Evolutionary conservation across 2,797 vertebrate species (phyloP), one percentile per base, ranked within the genome.

Genomic region (Pampus argenteus): DNA sequence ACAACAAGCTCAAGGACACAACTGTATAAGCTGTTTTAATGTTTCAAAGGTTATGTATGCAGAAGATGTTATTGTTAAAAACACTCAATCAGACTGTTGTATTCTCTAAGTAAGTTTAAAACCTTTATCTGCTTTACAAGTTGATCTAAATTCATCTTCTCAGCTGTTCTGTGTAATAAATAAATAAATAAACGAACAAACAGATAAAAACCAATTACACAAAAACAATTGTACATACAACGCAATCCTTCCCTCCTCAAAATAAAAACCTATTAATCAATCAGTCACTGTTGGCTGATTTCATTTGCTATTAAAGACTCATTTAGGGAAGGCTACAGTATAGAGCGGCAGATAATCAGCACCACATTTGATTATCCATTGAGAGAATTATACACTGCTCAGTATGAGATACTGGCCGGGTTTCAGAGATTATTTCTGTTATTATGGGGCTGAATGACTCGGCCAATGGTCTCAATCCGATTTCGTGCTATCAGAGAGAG

Each of bases 181-280:
- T 17, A n/a, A 67, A 23, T 40, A 74, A 81, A 2, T 17, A n/a
- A 67, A 23, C 36, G 72, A 81, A 61, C 50, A 71, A 82, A 17
- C 6, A 15, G 17, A 17, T 6, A 49, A 49, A 51, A 84, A 70
- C 20, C 66, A 82, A 79, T 82, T 81, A 81, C 6, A 14, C 25
- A 65, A 71, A 76, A 68, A 76, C 52, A 76, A 77, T 71, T 74
- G 56, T 23, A 55, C 8, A 4, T 45, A 73, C 31, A 64, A 57
- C 29, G n/a, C 48, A 71, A 81, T 80, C 71, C 63, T 62, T 74
- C 79, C 45, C 23, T 74, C 63, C 64, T 36, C 34, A 81, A 44
- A 88, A 84, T 86, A 67, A 88, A 88, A 89, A 78, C 74, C 76
- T 85, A 84, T 91, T 75, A 84, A 85, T 73, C 67, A 84, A 84